phyloP scores from a whole-genome alignment of 1,140 invertebrate species.

The Drosophila ercepeae region DNA sequence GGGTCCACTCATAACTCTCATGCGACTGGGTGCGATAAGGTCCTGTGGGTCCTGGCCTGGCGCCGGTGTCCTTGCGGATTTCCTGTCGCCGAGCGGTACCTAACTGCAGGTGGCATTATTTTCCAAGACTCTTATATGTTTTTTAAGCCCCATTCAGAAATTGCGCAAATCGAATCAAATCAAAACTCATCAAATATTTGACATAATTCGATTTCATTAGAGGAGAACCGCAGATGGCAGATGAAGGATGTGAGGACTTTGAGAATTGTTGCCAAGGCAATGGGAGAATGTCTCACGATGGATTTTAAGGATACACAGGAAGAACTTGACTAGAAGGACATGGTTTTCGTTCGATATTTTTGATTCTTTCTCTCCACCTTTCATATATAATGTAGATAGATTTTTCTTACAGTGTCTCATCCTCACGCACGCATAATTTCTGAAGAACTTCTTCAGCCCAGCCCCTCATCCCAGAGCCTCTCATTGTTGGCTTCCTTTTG shows the following conservation, averaged over 20 bases:
- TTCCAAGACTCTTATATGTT: not conserved
- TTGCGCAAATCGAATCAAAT: slow-evolving; percentile 58
- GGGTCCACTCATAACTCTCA: slow-evolving; percentile 58
- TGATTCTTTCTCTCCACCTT: too few relatives aligned
- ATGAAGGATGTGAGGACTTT: not conserved
- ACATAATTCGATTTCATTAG: slow-evolving; percentile 45
- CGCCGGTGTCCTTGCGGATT: slow-evolving; percentile 57
- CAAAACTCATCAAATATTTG: slow-evolving; percentile 61
- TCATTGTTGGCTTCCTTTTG: slow-evolving; percentile 75
- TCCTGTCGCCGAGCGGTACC: slow-evolving; percentile 29
- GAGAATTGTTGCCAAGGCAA: slow-evolving; percentile 30
- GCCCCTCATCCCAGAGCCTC: slow-evolving; percentile 35
- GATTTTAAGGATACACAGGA: slow-evolving; percentile 7
- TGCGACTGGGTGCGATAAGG: slow-evolving; percentile 38
- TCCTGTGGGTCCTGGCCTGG: slow-evolving; percentile 27
- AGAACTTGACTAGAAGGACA: not conserved
- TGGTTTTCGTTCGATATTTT: not conserved
- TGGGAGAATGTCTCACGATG: not conserved
- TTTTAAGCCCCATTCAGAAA: not conserved
- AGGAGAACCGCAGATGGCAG: slow-evolving; percentile 37
- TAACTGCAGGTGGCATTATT: slow-evolving; percentile 27
- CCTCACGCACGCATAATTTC: slow-evolving; percentile 76
- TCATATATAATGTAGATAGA: too few relatives aligned
- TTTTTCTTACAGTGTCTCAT: slow-evolving; percentile 18
- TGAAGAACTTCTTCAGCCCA: slow-evolving; percentile 62